Percentiles rank a stretch among this genome's conserved stretches.
These are phyloP conservation scores for Prunella himalayana DNA, from an alignment of 2,113 vertebrate genomes.

Conservation along the genomic window DNA sequence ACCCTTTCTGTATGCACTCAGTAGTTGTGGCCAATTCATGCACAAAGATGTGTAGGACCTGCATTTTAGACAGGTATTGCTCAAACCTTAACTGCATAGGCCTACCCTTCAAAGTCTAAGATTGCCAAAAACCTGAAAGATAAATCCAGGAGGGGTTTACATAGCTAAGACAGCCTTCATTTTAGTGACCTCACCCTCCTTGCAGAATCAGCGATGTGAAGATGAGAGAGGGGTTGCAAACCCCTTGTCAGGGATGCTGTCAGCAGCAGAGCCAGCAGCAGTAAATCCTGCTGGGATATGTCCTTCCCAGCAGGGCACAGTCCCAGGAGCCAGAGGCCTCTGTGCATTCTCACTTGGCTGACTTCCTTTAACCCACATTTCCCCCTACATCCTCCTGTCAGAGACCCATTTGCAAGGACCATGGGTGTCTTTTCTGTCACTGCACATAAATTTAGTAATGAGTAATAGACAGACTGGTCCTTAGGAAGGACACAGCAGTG, in stretches of 20 bases:
- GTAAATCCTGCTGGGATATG: not conserved
- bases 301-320: not conserved
- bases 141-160: not conserved
- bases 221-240: not conserved
- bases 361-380: not conserved
- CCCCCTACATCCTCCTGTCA: not conserved
- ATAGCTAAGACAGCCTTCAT: not conserved
- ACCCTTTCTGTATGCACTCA: not conserved
- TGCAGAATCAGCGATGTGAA: not conserved
- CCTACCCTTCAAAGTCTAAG: not conserved
- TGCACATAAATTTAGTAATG: not conserved
- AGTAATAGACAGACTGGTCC: not conserved
- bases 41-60: not conserved
- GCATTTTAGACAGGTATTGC: not conserved
- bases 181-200: not conserved
- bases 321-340: not conserved
- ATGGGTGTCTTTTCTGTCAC: not conserved
- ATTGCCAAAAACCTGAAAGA: not conserved
- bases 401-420: not conserved
- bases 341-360: not conserved
- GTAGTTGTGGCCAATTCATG: not conserved
- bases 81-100: not conserved
- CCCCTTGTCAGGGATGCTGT: not conserved
- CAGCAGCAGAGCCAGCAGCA: not conserved
- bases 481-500: accelerated